These are phyloP conservation scores for Dryococelus australis DNA, from an alignment of 2,888 invertebrate genomes.

Conservation along the genomic window DNA sequence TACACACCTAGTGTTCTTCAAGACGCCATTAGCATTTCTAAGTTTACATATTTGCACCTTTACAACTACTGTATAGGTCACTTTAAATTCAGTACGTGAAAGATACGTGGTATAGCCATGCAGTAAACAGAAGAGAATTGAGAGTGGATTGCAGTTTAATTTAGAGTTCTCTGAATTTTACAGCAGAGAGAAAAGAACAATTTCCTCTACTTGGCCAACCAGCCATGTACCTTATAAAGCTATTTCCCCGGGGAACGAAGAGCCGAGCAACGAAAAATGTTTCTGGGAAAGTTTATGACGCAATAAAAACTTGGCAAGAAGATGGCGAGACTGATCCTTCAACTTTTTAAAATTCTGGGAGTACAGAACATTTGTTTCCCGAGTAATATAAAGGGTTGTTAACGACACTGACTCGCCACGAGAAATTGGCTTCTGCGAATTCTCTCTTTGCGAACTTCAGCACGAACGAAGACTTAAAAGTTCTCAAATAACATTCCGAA, in stretches of 20 bases:
- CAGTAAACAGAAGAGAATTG: too few relatives aligned
- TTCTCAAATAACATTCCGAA: too few relatives aligned
- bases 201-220: not conserved
- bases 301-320: conserved; percentile 1
- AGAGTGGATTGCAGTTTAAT: too few relatives aligned
- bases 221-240: not conserved
- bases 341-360: not conserved
- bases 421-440: not conserved
- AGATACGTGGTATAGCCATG: too few relatives aligned
- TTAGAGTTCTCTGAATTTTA: not conserved
- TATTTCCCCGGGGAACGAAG: not conserved
- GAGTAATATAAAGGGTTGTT: not conserved
- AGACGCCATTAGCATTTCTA: too few relatives aligned
- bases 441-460: not conserved
- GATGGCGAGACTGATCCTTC: not conserved
- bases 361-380: not conserved
- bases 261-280: not conserved
- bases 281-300: not conserved
- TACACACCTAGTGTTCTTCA: too few relatives aligned
- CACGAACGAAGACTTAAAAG: too few relatives aligned
- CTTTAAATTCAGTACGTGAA: too few relatives aligned
- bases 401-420: not conserved
- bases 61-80: too few relatives aligned
- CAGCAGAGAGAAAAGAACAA: not conserved
- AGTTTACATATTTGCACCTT: too few relatives aligned